Base-by-base conservation (phyloP, 1,140 invertebrate genomes). In the Diorhabda sublineata region DNA sequence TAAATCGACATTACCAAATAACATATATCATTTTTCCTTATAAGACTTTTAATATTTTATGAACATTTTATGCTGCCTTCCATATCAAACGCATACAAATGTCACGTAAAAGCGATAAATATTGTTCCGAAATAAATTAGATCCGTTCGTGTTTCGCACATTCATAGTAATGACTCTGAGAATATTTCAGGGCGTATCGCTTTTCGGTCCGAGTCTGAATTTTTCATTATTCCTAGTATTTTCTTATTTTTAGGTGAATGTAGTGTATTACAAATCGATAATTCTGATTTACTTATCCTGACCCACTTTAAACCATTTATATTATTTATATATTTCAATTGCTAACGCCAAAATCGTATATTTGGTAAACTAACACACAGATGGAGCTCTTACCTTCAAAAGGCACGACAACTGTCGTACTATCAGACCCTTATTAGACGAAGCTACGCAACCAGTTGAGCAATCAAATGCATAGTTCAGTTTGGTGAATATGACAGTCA, bases 31-130 rank as follows among this genome's bases (percentile, higher is more conserved):
- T 67, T 58, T 45, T 52, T 56, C 8, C 41, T 45, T 64, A 64
- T 56, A 43, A 67, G 65, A 67, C 60, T 59, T 60, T 67, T 43
- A 67, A 67, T 67, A 67, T 56, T 67, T 60, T 60, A 67, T 67
- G 65, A 67, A 67, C 42, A 67, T 67, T 67, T 67, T 67, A 67
- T 66, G 45, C 58, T 45, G 52, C 58, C 41, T 56, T 60, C 57
- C 26, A 60, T 52, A 67, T 67, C 57, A 67, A 67, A 67, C 65
- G 45, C 45, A 60, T 67, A 67, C 65, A 56, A 45, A 60, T 67
- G 65, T 67, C 65, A 67, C 65, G 65, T 67, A 59, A 42, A 43
- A 67, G 65, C 65, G 5, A 67, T 67, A 67, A 67, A 67, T 66
- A 57, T 67, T 58, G 57, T 52, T 52, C 47, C 43, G 57, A 60